Conservation (phyloP, 1,140 invertebrate genomes). For the Acromyrmex charruanus region DNA sequence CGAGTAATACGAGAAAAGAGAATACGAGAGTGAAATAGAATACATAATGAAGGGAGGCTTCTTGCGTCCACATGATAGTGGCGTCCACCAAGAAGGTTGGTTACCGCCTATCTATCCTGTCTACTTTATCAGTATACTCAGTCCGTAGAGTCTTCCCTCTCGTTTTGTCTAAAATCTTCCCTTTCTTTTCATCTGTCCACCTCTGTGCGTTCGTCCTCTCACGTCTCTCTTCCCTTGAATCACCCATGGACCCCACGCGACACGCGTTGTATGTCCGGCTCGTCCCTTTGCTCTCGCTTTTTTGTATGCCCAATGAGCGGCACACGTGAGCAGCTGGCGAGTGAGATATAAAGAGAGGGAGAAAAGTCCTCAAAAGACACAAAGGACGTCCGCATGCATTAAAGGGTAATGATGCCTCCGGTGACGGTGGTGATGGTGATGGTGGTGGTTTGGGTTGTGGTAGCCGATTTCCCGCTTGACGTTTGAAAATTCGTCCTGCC, state of each 20-base stretch:
- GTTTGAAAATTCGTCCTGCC: slow-evolving; percentile 75
- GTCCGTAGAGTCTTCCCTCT: slow-evolving; percentile 59
- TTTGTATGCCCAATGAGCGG: slow-evolving; percentile 81
- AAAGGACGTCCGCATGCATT: slow-evolving; percentile 84
- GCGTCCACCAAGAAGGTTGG: slow-evolving; percentile 67
- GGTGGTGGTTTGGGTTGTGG: slow-evolving; percentile 36
- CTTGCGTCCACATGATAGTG: slow-evolving; percentile 72
- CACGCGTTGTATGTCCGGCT: slow-evolving; percentile 72
- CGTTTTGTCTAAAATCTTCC: slow-evolving; percentile 52
- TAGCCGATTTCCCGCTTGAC: slow-evolving; percentile 63
- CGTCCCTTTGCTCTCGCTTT: slow-evolving; percentile 72
- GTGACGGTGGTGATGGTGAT: slow-evolving; percentile 18
- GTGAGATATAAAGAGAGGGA: slow-evolving; percentile 32
- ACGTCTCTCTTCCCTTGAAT: slow-evolving; percentile 56
- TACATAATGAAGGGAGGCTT: slow-evolving; percentile 83
- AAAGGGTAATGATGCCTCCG: slow-evolving; percentile 83
- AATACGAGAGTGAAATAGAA: slow-evolving; percentile 83
- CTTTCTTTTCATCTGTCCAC: slow-evolving; percentile 66
- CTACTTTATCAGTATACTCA: slow-evolving; percentile 43
- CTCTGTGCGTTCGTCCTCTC: not conserved
- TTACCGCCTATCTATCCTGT: slow-evolving; percentile 74
- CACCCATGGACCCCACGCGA: slow-evolving; percentile 58
- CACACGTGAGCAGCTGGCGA: slow-evolving; percentile 54
- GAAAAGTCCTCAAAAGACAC: slow-evolving; percentile 84
- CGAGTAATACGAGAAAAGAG: slow-evolving; percentile 63